Conservation (phyloP, 1,140 invertebrate genomes). For the Rhagoletis zephyria region DNA sequence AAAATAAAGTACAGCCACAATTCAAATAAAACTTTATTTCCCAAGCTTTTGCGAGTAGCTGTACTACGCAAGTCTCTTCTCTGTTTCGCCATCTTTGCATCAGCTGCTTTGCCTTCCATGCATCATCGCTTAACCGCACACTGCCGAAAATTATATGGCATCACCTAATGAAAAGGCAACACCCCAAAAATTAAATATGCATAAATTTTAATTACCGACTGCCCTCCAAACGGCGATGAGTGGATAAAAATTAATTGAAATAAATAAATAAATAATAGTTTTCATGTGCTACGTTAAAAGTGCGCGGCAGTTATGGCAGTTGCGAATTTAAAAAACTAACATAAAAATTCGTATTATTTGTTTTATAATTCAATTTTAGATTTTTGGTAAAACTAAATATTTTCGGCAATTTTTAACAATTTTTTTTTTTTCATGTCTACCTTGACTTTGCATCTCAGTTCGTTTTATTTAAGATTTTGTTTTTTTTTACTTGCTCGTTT, state of each 20-base stretch:
- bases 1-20: too few species aligned
- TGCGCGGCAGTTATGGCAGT: background rate
- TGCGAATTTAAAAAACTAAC: background rate
- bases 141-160: background rate
- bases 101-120: background rate
- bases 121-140: background rate
- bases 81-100: background rate
- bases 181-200: slow-evolving; percentile 71
- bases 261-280: background rate
- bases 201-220: slow-evolving; percentile 64
- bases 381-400: background rate
- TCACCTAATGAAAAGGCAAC: slow-evolving; percentile 67
- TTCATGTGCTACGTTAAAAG: background rate
- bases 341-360: background rate
- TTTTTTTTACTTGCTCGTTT: background rate
- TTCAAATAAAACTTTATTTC: too few species aligned
- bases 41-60: too few species aligned
- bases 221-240: background rate
- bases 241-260: background rate
- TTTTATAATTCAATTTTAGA: background rate
- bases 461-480: background rate
- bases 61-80: too few species aligned
- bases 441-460: background rate
- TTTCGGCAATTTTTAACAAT: slow-evolving; percentile 2
- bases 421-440: background rate